A percentile compares a stretch with the other conserved stretches of the same genome.
Conservation (phyloP, 2,113 vertebrate genomes). For the Potamarius usumacintae region DNA sequence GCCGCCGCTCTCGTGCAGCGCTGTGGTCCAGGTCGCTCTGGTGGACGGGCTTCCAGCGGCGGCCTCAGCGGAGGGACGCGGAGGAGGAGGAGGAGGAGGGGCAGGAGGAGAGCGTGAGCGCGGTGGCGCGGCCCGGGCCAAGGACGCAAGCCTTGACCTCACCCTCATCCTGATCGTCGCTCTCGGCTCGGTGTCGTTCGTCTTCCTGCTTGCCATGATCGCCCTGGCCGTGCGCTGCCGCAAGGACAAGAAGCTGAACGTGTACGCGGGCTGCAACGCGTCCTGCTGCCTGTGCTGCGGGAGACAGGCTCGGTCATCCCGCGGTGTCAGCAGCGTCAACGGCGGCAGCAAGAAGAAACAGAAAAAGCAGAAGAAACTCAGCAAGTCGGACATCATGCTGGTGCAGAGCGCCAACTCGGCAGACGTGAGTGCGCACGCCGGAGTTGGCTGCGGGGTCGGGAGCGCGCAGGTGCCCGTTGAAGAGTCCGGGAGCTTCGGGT, state of each 20-base stretch:
- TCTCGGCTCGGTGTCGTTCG: slow-evolving; percentile 90
- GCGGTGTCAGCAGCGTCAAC: slow-evolving; percentile 25
- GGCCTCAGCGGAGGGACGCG: slow-evolving; percentile 65
- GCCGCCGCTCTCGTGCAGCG: slow-evolving; percentile 90
- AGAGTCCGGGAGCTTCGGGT: slow-evolving; percentile 87
- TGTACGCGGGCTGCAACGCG: slow-evolving; percentile 85
- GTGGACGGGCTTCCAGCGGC: slow-evolving; percentile 84
- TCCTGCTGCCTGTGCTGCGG: slow-evolving; percentile 80
- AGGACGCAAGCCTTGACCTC: slow-evolving; percentile 85
- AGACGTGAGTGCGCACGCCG: slow-evolving; percentile 73
- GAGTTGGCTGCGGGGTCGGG: slow-evolving; percentile 66
- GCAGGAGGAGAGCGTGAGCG: slow-evolving; percentile 60
- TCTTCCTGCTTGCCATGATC: slow-evolving; percentile 96
- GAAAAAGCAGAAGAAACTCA: slow-evolving; percentile 88
- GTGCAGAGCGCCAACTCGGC: slow-evolving; percentile 84
- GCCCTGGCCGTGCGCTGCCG: slow-evolving; percentile 93
- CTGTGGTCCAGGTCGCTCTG: slow-evolving; percentile 83
- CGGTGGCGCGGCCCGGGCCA: slow-evolving; percentile 64
- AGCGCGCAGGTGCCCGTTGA: slow-evolving; percentile 81
- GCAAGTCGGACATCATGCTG: slow-evolving; percentile 97
- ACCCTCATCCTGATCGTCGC: slow-evolving; percentile 96
- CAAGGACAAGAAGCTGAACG: slow-evolving; percentile 94
- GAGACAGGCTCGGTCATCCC: slow-evolving; percentile 83
- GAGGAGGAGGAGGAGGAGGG: slow-evolving; percentile 30
- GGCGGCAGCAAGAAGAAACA: slow-evolving; percentile 20